phyloP scores from a whole-genome alignment of 2,888 invertebrate genomes.

The Malacosoma neustria region DNA sequence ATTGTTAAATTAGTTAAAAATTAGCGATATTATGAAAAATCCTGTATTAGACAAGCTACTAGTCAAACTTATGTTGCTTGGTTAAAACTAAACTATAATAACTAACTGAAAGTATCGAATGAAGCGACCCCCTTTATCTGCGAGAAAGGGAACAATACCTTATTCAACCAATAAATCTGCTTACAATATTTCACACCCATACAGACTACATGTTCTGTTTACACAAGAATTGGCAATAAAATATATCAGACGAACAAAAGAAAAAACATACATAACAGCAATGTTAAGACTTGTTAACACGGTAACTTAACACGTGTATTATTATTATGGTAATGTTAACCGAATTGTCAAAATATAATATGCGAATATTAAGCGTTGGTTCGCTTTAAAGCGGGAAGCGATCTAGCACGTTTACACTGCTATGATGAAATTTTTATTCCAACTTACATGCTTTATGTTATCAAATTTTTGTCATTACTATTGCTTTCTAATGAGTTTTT shows the following conservation, averaged over 20 bases:
- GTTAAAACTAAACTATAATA: too few relatives aligned
- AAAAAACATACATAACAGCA: conserved; percentile 54
- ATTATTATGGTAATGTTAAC: conserved; percentile 59
- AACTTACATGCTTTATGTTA: too few relatives aligned
- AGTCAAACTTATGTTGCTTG: too few relatives aligned
- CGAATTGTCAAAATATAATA: conserved; percentile 66
- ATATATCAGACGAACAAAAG: conserved; percentile 62
- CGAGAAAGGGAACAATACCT: conserved; percentile 43
- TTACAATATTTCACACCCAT: conserved; percentile 67
- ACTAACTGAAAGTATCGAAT: conserved; percentile 6
- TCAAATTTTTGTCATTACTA: too few relatives aligned
- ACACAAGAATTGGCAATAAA: conserved; percentile 68
- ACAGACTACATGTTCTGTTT: conserved; percentile 54
- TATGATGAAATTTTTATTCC: too few relatives aligned
- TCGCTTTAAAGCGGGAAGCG: conserved; percentile 21
- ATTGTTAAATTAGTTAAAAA: too few relatives aligned
- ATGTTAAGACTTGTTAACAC: conserved; percentile 49
- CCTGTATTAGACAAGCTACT: too few relatives aligned
- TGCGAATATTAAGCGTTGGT: conserved; percentile 17
- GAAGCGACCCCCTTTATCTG: conserved; percentile 28
- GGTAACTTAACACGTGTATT: conserved; percentile 37
- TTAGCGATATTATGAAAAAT: too few relatives aligned
- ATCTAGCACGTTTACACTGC: too few relatives aligned
- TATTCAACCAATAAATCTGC: conserved; percentile 61
- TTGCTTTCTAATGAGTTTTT: too few relatives aligned